These are phyloP conservation scores for Hemicordylus capensis DNA, from an alignment of 2,113 vertebrate genomes.

Conservation along the genomic window DNA sequence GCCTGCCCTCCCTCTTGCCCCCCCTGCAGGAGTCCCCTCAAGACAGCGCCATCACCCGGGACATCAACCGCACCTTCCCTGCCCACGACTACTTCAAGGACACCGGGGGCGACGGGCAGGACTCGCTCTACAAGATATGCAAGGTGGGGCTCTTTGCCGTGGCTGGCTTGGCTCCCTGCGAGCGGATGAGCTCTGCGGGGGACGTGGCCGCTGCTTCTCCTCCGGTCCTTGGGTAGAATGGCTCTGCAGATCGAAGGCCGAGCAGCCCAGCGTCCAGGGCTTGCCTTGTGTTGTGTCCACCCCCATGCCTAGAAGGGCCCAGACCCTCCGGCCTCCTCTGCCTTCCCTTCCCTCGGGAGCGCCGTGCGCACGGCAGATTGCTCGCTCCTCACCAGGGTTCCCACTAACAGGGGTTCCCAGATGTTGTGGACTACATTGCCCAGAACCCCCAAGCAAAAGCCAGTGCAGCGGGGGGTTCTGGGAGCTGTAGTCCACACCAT, in stretches of 20 bases:
- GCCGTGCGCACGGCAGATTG: background rate
- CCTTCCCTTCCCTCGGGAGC: background rate
- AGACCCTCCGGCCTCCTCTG: background rate
- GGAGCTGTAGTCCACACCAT: no score
- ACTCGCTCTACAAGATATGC: constrained; percentile 99
- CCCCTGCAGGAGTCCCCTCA: constrained; percentile 91
- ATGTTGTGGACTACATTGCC: no score
- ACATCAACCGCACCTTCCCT: constrained; percentile 98
- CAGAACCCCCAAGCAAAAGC: no score
- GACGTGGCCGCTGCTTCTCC: background rate
- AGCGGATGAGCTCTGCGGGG: background rate
- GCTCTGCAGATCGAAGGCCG: background rate
- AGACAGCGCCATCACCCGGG: constrained; percentile 97
- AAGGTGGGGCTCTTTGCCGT: constrained; percentile 79
- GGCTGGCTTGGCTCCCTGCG: background rate
- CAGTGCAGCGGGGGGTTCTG: background rate
- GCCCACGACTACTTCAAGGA: constrained; percentile 99
- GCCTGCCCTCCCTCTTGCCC: background rate
- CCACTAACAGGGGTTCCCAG: no score
- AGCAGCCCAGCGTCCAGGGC: background rate
- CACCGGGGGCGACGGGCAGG: constrained; percentile 97
- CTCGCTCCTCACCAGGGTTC: background rate
- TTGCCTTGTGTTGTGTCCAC: background rate
- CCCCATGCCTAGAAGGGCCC: background rate
- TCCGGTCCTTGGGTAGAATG: background rate